phyloP scores from a whole-genome alignment of 2,797 vertebrate genomes.

The Amblyraja radiata region DNA sequence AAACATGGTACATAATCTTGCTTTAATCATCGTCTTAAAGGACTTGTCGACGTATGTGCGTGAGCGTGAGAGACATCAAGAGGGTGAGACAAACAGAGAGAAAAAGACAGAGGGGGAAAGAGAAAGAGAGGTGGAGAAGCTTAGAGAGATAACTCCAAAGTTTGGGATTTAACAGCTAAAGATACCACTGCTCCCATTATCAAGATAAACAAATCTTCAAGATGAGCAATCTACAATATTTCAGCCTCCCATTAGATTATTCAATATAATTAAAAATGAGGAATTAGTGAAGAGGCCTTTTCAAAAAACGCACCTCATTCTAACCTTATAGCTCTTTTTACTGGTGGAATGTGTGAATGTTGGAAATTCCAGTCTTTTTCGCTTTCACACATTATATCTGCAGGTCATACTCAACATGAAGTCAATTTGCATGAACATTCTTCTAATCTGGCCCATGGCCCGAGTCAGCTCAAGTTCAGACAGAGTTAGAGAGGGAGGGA shows the following conservation, averaged over 20 bases:
- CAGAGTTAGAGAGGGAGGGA: not conserved
- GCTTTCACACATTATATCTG: not conserved
- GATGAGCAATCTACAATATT: not conserved
- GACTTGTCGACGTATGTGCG: no score
- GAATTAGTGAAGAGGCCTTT: not conserved
- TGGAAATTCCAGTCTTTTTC: not conserved
- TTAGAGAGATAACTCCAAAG: not conserved
- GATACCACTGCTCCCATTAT: not conserved
- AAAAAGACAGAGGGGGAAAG: no score
- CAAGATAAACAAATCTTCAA: not conserved
- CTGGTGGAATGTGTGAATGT: not conserved
- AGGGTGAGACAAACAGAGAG: no score
- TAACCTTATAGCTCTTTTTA: not conserved
- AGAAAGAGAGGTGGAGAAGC: not conserved
- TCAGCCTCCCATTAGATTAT: not conserved
- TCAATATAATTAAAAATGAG: not conserved
- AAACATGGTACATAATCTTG: not conserved
- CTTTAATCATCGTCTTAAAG: not conserved
- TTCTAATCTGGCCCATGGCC: not conserved
- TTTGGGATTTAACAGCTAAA: not conserved
- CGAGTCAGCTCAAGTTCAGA: not conserved
- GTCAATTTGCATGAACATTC: not conserved
- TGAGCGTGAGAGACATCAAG: no score
- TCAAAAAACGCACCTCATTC: not conserved
- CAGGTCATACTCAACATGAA: not conserved